Evolutionary conservation across 2,888 invertebrate genomes (phyloP).

Genomic region (Oithona nana): DNA sequence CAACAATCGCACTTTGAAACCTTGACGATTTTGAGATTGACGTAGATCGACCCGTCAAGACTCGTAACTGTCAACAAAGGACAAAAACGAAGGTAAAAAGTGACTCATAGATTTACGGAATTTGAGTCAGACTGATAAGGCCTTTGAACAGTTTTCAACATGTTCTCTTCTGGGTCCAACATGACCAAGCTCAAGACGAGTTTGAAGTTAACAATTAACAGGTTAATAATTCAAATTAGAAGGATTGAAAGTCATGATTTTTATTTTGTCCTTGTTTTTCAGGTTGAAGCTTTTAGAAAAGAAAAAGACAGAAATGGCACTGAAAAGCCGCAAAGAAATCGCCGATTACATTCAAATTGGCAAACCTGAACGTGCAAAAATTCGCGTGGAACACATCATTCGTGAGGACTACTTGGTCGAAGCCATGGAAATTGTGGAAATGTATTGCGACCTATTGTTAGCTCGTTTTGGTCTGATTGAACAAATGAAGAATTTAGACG

Average conservation of each 20-base stretch:
- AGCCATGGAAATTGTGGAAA: conserved; percentile 96
- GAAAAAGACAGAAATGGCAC: conserved; percentile 89
- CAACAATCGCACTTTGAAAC: no score
- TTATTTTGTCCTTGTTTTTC: no score
- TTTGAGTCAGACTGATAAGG: no score
- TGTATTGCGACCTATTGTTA: conserved; percentile 91
- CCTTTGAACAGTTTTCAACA: no score
- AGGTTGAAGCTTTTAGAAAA: conserved; percentile 81
- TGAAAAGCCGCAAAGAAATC: conserved; percentile 90
- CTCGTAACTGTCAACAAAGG: no score
- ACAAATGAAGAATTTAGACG: conserved; percentile 79
- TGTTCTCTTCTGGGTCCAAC: conserved; percentile 81
- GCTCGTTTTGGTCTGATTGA: conserved; percentile 77
- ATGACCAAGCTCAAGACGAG: conserved; percentile 92
- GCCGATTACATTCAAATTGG: conserved; percentile 79
- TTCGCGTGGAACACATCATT: conserved; percentile 94
- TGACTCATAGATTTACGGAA: no score
- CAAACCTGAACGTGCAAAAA: conserved; percentile 57
- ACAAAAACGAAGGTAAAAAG: no score
- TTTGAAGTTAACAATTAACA: conserved; percentile 71
- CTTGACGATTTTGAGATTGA: no score
- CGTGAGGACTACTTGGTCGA: conserved; percentile 97
- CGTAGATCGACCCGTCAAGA: no score
- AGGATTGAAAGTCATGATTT: no score
- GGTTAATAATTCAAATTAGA: neutral